Conservation (phyloP, 2,888 invertebrate genomes). For the Prosapia bicincta region DNA sequence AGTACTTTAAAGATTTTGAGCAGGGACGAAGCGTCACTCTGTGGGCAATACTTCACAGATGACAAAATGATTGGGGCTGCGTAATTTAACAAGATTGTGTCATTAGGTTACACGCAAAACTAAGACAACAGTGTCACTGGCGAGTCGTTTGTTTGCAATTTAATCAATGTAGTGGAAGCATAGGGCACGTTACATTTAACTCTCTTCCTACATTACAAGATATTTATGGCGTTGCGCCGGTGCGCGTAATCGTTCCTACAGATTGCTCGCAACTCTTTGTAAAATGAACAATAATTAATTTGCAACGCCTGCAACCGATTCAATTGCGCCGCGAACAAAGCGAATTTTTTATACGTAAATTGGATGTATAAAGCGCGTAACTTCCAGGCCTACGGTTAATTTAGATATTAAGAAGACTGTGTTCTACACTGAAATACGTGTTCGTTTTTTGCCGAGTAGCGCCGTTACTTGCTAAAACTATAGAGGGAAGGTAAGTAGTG, state of each 20-base stretch:
- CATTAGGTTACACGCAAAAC: no score
- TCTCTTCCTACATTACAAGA: neutral
- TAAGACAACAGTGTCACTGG: neutral
- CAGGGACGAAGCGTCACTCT: no score
- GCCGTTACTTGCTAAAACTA: no score
- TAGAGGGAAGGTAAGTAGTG: no score
- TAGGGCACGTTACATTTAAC: neutral
- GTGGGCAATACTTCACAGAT: no score
- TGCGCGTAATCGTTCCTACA: neutral
- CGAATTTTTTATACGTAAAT: neutral
- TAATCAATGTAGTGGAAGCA: neutral
- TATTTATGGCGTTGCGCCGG: neutral
- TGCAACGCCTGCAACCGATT: neutral
- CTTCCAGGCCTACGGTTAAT: no score
- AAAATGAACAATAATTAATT: neutral
- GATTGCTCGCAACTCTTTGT: neutral
- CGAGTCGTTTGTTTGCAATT: neutral
- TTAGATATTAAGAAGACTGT: no score
- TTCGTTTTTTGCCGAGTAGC: no score
- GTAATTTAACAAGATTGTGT: no score
- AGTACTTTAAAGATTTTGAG: no score
- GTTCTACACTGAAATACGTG: no score
- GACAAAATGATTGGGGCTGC: no score
- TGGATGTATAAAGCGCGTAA: neutral
- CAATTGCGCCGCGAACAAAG: neutral